phyloP scores from a whole-genome alignment of 2,888 invertebrate genomes.

The Chromoteleia sp. region DNA sequence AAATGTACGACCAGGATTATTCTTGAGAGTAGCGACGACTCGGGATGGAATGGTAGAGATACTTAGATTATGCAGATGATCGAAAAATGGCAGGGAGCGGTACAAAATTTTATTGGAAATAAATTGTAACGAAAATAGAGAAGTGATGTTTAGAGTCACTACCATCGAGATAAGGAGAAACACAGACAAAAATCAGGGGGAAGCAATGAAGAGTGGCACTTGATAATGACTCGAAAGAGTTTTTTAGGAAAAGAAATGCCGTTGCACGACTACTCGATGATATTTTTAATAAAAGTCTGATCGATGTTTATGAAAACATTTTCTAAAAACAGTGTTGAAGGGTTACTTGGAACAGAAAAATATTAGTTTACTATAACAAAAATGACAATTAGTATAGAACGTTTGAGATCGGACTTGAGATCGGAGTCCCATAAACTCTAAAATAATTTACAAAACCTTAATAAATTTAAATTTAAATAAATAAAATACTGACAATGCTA shows the following conservation, averaged over 20 bases:
- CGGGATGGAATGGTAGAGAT: not conserved
- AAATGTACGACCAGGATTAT: slow-evolving; percentile 3
- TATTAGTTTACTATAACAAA: too few species aligned
- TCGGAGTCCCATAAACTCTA: too few species aligned
- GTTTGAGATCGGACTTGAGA: too few species aligned
- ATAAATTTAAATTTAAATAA: too few species aligned
- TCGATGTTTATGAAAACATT: not conserved
- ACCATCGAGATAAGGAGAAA: not conserved
- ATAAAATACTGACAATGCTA: too few species aligned
- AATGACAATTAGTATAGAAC: too few species aligned
- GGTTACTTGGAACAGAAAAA: too few species aligned
- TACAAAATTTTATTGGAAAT: not conserved
- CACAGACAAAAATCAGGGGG: not conserved
- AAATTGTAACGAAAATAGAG: too few species aligned
- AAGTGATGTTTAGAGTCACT: not conserved
- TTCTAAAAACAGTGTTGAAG: too few species aligned
- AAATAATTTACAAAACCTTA: too few species aligned
- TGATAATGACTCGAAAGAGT: not conserved
- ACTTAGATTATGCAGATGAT: slow-evolving; percentile 15
- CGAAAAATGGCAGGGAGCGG: slow-evolving; percentile 3
- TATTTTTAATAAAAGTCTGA: not conserved
- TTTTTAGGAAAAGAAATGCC: not conserved
- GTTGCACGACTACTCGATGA: not conserved
- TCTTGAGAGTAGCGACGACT: slow-evolving; percentile 12
- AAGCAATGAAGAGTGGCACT: not conserved